These are phyloP conservation scores for Antheraea mylitta DNA, from an alignment of 1,140 invertebrate genomes.

Conservation along the genomic window DNA sequence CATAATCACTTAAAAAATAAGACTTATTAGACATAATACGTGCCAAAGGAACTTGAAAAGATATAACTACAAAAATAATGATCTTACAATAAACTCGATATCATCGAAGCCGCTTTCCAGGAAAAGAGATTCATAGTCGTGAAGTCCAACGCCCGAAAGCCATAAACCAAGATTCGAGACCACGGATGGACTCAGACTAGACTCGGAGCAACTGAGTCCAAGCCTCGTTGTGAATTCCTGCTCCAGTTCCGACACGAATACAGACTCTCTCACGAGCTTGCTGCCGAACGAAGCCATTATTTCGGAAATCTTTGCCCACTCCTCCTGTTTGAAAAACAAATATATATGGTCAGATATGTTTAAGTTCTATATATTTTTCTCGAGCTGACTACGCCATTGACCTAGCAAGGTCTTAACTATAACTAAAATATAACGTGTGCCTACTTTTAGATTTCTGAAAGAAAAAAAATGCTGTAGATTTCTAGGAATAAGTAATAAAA, in stretches of 20 bases:
- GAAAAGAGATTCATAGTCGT: slow-evolving; percentile 91
- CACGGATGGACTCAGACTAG: slow-evolving; percentile 64
- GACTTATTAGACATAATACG: too few species aligned
- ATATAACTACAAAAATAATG: slow-evolving; percentile 12
- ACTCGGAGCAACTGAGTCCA: slow-evolving; percentile 80
- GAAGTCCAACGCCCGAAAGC: slow-evolving; percentile 87
- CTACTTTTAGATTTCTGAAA: too few species aligned
- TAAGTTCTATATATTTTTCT: too few species aligned
- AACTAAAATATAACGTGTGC: too few species aligned
- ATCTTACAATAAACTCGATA: slow-evolving; percentile 94
- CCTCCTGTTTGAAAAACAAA: slow-evolving; percentile 81
- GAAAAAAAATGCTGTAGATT: too few species aligned
- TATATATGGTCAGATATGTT: not conserved
- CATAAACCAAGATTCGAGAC: slow-evolving; percentile 85
- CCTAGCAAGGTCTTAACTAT: too few species aligned
- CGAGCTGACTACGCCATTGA: too few species aligned
- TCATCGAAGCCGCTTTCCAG: slow-evolving; percentile 95
- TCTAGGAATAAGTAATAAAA: too few species aligned
- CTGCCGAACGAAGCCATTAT: slow-evolving; percentile 96
- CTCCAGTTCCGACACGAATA: slow-evolving; percentile 91
- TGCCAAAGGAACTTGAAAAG: not conserved
- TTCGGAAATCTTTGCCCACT: slow-evolving; percentile 96
- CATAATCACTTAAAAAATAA: too few species aligned
- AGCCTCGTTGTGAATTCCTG: slow-evolving; percentile 88
- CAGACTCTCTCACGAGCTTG: slow-evolving; percentile 87